These are phyloP conservation scores for Champsocephalus gunnari DNA, from an alignment of 2,797 vertebrate genomes.

Conservation along the genomic window DNA sequence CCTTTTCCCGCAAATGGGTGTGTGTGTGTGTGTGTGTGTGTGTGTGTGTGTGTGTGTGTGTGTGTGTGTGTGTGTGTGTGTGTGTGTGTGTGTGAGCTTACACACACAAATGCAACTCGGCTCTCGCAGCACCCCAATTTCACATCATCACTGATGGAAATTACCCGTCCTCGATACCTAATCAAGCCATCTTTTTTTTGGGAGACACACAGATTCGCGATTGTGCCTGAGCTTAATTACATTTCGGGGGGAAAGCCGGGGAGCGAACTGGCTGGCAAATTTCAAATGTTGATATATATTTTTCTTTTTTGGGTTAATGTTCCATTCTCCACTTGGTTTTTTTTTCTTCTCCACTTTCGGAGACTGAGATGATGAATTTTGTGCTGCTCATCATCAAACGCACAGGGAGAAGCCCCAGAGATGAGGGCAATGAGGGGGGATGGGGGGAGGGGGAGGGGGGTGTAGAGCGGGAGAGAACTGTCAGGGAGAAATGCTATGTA, in stretches of 20 bases:
- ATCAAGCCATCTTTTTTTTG: constrained; percentile 70
- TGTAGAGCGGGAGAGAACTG: constrained; percentile 62
- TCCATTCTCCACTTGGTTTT: constrained; percentile 42
- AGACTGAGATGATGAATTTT: constrained; percentile 69
- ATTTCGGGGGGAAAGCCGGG: constrained; percentile 64
- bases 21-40: constrained; percentile 20
- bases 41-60: not conserved
- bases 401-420: constrained; percentile 63
- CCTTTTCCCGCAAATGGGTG: constrained; percentile 60
- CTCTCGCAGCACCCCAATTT: constrained; percentile 73
- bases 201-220: constrained; percentile 59
- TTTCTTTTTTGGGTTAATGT: constrained; percentile 33
- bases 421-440: constrained; percentile 55
- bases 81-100: not conserved
- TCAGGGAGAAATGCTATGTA: constrained; percentile 82
- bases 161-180: constrained; percentile 73
- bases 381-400: constrained; percentile 74
- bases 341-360: constrained; percentile 29
- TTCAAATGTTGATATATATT: constrained; percentile 52
- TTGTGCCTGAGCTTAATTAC: constrained; percentile 75
- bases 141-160: constrained; percentile 76
- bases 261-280: constrained; percentile 57
- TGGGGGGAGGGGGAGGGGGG: constrained; percentile 26
- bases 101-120: constrained; percentile 24
- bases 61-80: too few species aligned